phyloP scores from a whole-genome alignment of 2,113 vertebrate genomes.

The Hucho hucho region DNA sequence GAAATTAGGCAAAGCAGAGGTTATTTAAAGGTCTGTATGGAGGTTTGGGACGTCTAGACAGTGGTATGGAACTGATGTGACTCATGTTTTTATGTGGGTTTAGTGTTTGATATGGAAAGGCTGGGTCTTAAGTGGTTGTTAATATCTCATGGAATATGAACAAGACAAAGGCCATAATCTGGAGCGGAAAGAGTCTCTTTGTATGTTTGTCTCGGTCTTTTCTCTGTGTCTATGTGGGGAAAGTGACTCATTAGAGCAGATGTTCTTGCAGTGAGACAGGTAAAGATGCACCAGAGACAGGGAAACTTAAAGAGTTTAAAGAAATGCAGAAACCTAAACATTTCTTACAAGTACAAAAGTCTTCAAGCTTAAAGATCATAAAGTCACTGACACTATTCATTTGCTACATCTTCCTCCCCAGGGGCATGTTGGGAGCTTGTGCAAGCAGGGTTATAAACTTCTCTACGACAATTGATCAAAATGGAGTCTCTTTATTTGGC shows the following conservation, averaged over 20 bases:
- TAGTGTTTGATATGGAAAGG: not conserved
- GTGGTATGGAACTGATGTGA: not conserved
- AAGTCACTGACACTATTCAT: not conserved
- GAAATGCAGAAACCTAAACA: not conserved
- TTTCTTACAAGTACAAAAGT: not conserved
- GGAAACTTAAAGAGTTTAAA: not conserved
- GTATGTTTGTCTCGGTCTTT: no score
- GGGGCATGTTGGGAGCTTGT: not conserved
- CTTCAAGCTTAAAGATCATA: not conserved
- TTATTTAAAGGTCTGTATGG: not conserved
- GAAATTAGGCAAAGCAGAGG: not conserved
- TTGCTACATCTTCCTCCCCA: not conserved
- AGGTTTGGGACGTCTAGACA: not conserved
- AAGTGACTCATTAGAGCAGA: no score
- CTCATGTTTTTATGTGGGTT: not conserved
- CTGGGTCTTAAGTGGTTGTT: not conserved
- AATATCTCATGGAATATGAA: no score
- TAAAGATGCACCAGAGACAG: no score
- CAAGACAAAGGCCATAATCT: no score
- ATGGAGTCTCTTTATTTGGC: not conserved
- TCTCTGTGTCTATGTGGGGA: no score
- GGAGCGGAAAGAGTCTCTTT: no score
- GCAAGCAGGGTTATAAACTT: conserved; percentile 2
- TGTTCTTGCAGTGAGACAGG: no score
- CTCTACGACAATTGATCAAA: conserved; percentile 19